Base-by-base conservation (phyloP, 2,888 invertebrate species). In the Mythimna albipuncta region DNA sequence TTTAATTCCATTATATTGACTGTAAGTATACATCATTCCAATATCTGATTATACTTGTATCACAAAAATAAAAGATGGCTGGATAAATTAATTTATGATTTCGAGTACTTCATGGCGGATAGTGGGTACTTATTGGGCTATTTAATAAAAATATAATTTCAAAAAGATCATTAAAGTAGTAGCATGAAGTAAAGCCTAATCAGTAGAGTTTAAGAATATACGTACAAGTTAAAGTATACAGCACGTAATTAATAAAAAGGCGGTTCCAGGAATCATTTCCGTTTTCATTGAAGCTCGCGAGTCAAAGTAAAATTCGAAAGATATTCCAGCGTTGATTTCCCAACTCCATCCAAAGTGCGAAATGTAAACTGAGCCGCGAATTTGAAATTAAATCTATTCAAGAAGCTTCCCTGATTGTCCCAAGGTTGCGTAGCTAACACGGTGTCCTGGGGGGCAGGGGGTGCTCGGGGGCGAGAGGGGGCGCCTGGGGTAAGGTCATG, bases 341-440 rank as follows among this genome's bases (percentile, higher is more conserved):
- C 47, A 58, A 67, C 70, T 75, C 72, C 54, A 64, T 52, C 65
- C 44, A 62, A 77, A 83, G 64, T 75, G 69, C 38, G 62, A 80
- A 80, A 66, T 73, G 65, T 82, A 81, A 80, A 85, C 66, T 84
- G 79, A 81, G 82, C 76, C 77, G 64, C 75, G 87, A 88, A 88
- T 90, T 87, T 83, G 81, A 87, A 90, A 87, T 89, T 83, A 88
- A 89, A 90, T 86, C 87, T 90, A 87, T 88, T 87, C 85, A 87
- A 88, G 88, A 89, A 87, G 86, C 89, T 91, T 90, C 90, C 89
- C 89, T 89, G 90, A 91, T 91, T 90, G 87, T 90, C 91, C 87
- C 91, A 92, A 91, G 93, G 93, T 90, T 92, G 89, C 85, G 87
- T 88, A 90, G 90, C 89, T 90, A 89, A 91, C 89, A 85, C 88